A percentile compares a stretch with the other conserved stretches of the same genome.
These are phyloP conservation scores for Galeopterus variegatus DNA, from an alignment of 2,113 vertebrate genomes.

Conservation along the genomic window DNA sequence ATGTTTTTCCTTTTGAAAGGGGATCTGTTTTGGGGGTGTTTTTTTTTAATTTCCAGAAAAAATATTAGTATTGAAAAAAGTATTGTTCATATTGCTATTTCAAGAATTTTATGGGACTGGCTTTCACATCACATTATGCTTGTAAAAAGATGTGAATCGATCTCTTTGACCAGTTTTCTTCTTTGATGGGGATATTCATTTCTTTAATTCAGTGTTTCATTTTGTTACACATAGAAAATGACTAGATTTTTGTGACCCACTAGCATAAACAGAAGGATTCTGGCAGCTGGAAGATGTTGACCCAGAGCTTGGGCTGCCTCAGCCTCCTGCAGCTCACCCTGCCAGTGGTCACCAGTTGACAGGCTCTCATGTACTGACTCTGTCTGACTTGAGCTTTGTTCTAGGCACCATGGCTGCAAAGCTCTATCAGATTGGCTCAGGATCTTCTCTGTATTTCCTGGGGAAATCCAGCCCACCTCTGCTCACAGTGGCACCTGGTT, in stretches of 20 bases:
- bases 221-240: neutral
- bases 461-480: neutral
- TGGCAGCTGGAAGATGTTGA: neutral
- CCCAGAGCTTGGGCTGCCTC: neutral
- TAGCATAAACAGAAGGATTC: neutral
- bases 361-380: neutral
- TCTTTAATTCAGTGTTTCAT: conserved; percentile 15
- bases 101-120: conserved; percentile 21
- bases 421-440: neutral
- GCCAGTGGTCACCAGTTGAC: neutral
- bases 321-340: fast-evolving
- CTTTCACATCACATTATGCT: neutral
- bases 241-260: neutral
- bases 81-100: neutral
- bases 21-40: neutral
- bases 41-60: neutral
- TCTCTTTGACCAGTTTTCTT: neutral
- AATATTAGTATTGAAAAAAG: neutral
- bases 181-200: neutral
- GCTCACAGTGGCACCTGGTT: neutral
- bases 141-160: neutral
- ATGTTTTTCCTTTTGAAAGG: neutral
- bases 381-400: neutral
- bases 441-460: neutral
- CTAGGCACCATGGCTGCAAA: neutral